Evolutionary conservation across 2,888 invertebrate genomes (phyloP), one percentile per base, ranked within the genome.

Genomic region (Dioctria rufipes): DNA sequence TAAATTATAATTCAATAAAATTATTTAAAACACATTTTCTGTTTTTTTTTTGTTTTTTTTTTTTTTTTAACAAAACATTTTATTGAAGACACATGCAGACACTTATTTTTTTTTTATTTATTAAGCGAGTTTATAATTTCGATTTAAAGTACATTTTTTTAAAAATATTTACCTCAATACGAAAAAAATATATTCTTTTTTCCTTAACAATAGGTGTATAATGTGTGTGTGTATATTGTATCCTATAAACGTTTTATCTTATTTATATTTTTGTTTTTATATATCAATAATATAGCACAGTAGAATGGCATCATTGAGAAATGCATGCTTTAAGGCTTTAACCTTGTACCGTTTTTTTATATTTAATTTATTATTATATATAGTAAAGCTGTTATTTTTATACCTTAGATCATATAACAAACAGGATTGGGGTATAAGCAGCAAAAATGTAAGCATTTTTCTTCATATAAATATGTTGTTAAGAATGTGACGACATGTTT

Each of bases 231-330:
- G 63, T 39, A 63, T 58, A 58, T 13, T 71, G 25, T 25, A 25
- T 25, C 25, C 25, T 71, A 37, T 51, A 71, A 71, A 71, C 25
- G 51, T 49, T 58, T 58, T 25, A 58, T 58, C n/a, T 5, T 58
- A 58, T 25, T 11, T 8, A 11, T 8, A 58, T 58, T 13, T 11
- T 58, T 13, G 5, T 58, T 58, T 11, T 58, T 58, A 25, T 25
- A 11, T 3, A 58, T 43, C n/a, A 73, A 60, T 42, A 75, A 75
- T 75, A 75, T 75, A 75, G 75, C 75, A 75, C 75, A 75, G 61
- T 75, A 75, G 60, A 75, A 75, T 75, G 75, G 75, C 75, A 43
- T 75, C 13, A 25, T 25, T 25, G 60, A 13, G 6, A 60, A 60
- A 75, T 60, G 42, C 58, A 25, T 75, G 75, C 71, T 11, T 58